phyloP scores from a whole-genome alignment of 2,797 vertebrate species.

The Anguilla megastoma region DNA sequence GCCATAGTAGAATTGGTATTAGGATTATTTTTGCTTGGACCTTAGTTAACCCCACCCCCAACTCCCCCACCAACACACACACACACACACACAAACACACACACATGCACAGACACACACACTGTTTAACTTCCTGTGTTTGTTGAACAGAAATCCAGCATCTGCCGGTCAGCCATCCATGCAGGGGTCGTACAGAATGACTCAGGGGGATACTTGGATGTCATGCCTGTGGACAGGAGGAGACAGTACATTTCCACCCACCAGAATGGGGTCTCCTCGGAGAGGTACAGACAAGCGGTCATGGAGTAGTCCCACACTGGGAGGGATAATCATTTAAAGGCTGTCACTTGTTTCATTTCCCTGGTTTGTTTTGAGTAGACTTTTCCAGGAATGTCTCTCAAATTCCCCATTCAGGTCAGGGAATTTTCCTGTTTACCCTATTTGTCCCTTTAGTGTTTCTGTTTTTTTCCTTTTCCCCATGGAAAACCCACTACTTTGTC shows the following conservation, averaged over 20 bases:
- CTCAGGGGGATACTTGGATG: constrained; percentile 89
- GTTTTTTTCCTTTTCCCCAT: neutral
- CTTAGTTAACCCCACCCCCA: neutral
- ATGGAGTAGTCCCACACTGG: neutral
- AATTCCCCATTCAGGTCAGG: neutral
- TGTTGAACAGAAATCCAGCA: constrained; percentile 83
- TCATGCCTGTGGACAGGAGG: constrained; percentile 92
- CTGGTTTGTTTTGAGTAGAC: neutral
- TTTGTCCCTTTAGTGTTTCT: constrained; percentile 12
- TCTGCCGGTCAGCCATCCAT: constrained; percentile 90
- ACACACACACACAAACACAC: neutral
- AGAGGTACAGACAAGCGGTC: constrained; percentile 76
- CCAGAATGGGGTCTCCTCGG: constrained; percentile 89
- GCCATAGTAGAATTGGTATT: neutral
- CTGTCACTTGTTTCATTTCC: neutral
- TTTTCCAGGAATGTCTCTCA: neutral
- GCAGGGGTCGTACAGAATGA: constrained; percentile 87
- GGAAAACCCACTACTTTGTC: neutral
- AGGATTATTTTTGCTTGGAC: neutral
- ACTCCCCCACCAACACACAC: neutral
- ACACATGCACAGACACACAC: neutral
- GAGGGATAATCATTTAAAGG: neutral
- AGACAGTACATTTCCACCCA: constrained; percentile 81
- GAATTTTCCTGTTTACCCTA: neutral
- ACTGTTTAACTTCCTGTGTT: neutral